Evolutionary conservation across 2,888 invertebrate genomes (phyloP), one percentile per base, ranked within the genome.

Genomic region (Orthosia incerta): DNA sequence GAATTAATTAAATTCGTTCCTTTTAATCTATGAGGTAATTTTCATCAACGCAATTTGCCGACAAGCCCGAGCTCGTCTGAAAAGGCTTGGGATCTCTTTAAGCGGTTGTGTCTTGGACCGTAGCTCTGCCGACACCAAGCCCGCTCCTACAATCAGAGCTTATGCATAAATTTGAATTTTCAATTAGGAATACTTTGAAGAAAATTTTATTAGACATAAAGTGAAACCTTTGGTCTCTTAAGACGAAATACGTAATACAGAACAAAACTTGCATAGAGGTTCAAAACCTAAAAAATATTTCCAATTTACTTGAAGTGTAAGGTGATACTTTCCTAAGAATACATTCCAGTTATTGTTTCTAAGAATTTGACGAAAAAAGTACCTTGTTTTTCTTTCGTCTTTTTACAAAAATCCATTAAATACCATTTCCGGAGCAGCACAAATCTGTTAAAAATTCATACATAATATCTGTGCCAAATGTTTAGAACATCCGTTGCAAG

Each of bases 121-220:
- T 90, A 88, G 87, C 87, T 89, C 86, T 87, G 88, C 87, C 88
- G 84, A 79, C 80, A 76, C 73, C 74, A 79, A 84, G 84, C 91
- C 88, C 90, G 90, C 91, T 91, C 89, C 91, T 91, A 95, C 94
- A 96, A 96, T 96, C 95, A 96, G 94, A 95, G 94, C 95, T 96
- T 95, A 96, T 96, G 96, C 96, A 96, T 96, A 96, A 96, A 96
- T 96, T 96, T 96, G 94, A 96, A 96, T 96, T 96, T 96, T 95
- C 96, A 96, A 96, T 95, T 95, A 95, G 93, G 94, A 91, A 94
- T 93, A 95, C 95, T 95, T 95, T 95, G 94, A 94, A 95, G 95
- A 94, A 95, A 95, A 96, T 95, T 95, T 95, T 96, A 95, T 96
- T 95, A 95, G 94, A 95, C 92, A 94, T 95, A 94, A 96, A 95